Conservation (phyloP, 2,888 invertebrate genomes). For the Spicauda simplicius region DNA sequence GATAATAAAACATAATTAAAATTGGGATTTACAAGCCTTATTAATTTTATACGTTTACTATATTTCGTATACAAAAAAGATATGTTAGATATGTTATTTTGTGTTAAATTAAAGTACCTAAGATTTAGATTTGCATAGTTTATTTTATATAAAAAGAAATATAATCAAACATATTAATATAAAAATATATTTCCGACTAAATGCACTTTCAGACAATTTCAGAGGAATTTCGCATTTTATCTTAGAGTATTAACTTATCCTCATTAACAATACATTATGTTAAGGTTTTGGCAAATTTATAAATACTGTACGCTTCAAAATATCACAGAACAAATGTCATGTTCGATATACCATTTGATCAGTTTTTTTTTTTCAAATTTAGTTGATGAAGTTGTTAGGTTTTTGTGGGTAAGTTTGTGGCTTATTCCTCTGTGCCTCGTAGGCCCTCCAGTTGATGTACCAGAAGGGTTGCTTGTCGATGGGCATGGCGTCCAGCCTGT, state of each 20-base stretch:
- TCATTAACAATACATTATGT: background rate
- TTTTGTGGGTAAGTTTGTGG: conserved; percentile 64
- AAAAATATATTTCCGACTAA: conserved; percentile 17
- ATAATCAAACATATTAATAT: background rate
- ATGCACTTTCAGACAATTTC: conserved; percentile 24
- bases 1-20: too few species aligned
- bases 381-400: conserved; percentile 53
- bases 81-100: background rate
- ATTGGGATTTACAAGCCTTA: too few species aligned
- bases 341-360: background rate
- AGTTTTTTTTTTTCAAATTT: background rate
- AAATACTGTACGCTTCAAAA: conserved; percentile 17
- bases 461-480: conserved; percentile 87
- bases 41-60: too few species aligned
- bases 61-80: too few species aligned
- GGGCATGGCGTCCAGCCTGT: conserved; percentile 85
- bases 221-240: background rate
- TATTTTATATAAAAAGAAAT: background rate
- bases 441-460: conserved; percentile 87
- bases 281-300: conserved; percentile 18
- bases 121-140: background rate
- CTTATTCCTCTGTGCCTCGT: conserved; percentile 79
- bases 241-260: background rate
- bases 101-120: background rate
- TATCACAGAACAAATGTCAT: conserved; percentile 14